Percentiles rank a stretch among this genome's conserved stretches.
These are phyloP conservation scores for Tinamus major DNA, from an alignment of 2,797 vertebrate genomes.

Conservation along the genomic window DNA sequence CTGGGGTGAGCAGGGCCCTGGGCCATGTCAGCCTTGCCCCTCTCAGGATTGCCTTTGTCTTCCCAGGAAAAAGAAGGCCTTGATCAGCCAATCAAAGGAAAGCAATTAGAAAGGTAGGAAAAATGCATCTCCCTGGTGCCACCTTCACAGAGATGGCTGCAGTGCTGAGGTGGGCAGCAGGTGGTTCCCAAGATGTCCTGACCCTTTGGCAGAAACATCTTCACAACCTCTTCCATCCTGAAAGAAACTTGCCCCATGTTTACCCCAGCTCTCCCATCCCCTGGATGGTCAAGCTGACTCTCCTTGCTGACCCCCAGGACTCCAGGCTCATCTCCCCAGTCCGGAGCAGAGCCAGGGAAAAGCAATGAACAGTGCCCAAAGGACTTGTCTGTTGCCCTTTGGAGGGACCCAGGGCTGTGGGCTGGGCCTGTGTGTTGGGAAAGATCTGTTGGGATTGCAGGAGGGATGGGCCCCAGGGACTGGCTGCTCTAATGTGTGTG, in stretches of 20 bases:
- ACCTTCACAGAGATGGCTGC: not conserved
- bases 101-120: slow-evolving; percentile 25
- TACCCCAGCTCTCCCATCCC: rapidly evolving
- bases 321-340: not conserved
- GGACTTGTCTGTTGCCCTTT: not conserved
- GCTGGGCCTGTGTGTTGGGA: too few relatives aligned
- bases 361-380: rapidly evolving
- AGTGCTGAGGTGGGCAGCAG: not conserved
- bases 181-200: not conserved
- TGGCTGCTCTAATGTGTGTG: rapidly evolving
- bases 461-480: not conserved
- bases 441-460: not conserved
- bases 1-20: not conserved
- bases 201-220: not conserved
- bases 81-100: not conserved
- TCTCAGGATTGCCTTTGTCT: not conserved
- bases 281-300: rapidly evolving
- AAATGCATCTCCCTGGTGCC: not conserved
- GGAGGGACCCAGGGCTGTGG: rapidly evolving
- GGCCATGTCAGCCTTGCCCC: not conserved
- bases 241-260: rapidly evolving
- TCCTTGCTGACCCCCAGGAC: rapidly evolving
- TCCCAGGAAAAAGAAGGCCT: slow-evolving; percentile 19
- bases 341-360: not conserved
- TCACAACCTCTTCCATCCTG: not conserved